Base-by-base conservation (phyloP, 2,888 invertebrate species). In the Galerucella calmariensis region DNA sequence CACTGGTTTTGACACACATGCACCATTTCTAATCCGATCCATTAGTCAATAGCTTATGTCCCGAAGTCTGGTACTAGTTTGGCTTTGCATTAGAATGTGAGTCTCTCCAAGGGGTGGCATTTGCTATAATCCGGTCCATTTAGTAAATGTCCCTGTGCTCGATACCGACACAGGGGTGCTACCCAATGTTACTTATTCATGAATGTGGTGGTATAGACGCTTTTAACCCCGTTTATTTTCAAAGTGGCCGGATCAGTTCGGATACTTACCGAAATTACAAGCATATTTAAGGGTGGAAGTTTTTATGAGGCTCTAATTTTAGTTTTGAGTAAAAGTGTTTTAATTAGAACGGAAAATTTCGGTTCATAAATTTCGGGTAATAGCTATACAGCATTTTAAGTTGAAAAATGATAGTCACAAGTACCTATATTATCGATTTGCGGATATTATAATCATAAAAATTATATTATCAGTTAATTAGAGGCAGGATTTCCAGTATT, bases 51-150 rank as follows among this genome's bases (percentile, higher is more conserved):
- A 72, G 75, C 75, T 75, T 75, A 53, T 75, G 74, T 56, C 71
- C 72, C 68, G 72, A 67, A 68, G 71, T 72, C 61, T 74, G 75
- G 77, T 74, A 72, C 71, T 59, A 73, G 69, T 61, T 74, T 62
- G 66, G 70, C 71, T 73, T 72, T 65, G 48, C 72, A 59, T 46
- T 44, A 65, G 41, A 46, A 46, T 46, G 44, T 44, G 41, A 69
- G 61, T 68, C 48, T 72, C 75, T 76, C 69, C 72, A 59, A 71
- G 77, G 84, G 84, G 85, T 84, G 84, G 84, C 84, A 83, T 79
- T 76, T 62, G 83, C 83, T 78, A 83, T 87, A 87, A 87, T 87
- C 86, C 87, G 77, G 84, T 85, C 86, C 87, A 87, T 87, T 86
- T 87, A 84, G 81, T 82, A 84, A 84, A 86, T 86, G 84, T 84